phyloP scores from a whole-genome alignment of 2,797 vertebrate species.

The Lagorchestes hirsutus region DNA sequence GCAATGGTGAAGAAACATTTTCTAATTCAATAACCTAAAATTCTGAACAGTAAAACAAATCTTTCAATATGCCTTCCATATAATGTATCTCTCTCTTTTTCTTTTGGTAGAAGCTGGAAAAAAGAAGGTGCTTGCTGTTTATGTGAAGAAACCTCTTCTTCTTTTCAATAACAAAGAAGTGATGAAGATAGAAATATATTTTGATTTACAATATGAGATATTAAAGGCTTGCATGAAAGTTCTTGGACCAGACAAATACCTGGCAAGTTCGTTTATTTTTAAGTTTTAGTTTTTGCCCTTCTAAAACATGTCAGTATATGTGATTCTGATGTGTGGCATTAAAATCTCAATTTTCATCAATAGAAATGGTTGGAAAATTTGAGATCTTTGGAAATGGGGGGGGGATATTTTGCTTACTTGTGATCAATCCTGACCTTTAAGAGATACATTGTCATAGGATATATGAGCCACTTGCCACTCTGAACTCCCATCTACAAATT shows the following conservation, averaged over 20 bases:
- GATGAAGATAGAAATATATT: constrained; percentile 88
- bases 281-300: background rate
- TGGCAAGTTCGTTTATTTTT: constrained; percentile 68
- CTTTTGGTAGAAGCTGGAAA: constrained; percentile 80
- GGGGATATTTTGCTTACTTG: background rate
- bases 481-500: background rate
- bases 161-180: constrained; percentile 82
- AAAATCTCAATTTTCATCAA: background rate
- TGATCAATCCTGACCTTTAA: background rate
- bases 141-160: constrained; percentile 82
- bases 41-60: background rate
- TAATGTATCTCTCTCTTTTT: background rate
- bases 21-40: background rate
- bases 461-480: background rate
- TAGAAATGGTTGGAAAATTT: background rate
- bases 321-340: constrained; percentile 1
- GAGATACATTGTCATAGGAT: background rate
- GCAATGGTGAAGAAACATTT: background rate
- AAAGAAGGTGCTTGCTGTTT: constrained; percentile 84
- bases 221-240: constrained; percentile 77
- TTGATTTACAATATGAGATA: constrained; percentile 84
- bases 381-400: background rate
- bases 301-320: background rate
- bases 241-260: constrained; percentile 83
- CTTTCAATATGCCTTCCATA: background rate